A percentile compares a stretch with the other conserved stretches of the same genome.
phyloP scores from a whole-genome alignment of 1,140 invertebrate species.

The Dendroctonus valens region DNA sequence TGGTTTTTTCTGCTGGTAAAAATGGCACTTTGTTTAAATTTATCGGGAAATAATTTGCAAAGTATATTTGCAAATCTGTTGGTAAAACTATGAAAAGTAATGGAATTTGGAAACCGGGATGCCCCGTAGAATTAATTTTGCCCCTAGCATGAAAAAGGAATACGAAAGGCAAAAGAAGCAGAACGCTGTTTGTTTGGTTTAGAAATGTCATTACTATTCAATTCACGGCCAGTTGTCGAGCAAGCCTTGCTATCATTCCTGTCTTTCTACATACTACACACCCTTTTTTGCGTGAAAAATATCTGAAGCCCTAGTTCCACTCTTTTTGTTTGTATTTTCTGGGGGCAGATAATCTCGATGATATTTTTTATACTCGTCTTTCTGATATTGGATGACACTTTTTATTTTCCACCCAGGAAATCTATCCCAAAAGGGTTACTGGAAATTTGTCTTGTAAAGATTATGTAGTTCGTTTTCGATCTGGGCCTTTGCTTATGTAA shows the following conservation, averaged over 20 bases:
- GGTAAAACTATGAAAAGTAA: slow-evolving; percentile 3
- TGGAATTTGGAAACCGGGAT: slow-evolving; percentile 7
- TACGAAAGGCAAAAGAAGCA: slow-evolving; percentile 19
- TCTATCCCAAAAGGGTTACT: slow-evolving; percentile 12
- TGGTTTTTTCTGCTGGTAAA: too few relatives aligned
- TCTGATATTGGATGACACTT: slow-evolving; percentile 18
- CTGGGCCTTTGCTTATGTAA: too few relatives aligned
- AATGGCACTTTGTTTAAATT: too few relatives aligned
- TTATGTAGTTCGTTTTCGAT: background rate
- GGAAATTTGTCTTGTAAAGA: slow-evolving; percentile 3
- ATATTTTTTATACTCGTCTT: slow-evolving; percentile 23
- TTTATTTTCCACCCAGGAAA: slow-evolving; percentile 4
- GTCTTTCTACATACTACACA: slow-evolving; percentile 47
- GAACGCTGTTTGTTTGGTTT: slow-evolving; percentile 23
- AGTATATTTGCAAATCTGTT: too few relatives aligned
- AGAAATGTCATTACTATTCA: slow-evolving; percentile 45
- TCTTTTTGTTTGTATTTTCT: slow-evolving; percentile 34
- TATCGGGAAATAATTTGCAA: too few relatives aligned
- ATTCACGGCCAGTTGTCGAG: slow-evolving; percentile 41
- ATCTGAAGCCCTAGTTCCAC: slow-evolving; percentile 41
- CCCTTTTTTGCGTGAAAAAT: slow-evolving; percentile 43
- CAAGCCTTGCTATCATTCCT: slow-evolving; percentile 45
- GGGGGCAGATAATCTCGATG: slow-evolving; percentile 15
- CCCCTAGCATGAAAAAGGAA: slow-evolving; percentile 12
- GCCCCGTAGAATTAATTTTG: slow-evolving; percentile 23